Base-by-base conservation (phyloP, 64 coral and sea anemone genomes). In the Montipora capricornis region DNA sequence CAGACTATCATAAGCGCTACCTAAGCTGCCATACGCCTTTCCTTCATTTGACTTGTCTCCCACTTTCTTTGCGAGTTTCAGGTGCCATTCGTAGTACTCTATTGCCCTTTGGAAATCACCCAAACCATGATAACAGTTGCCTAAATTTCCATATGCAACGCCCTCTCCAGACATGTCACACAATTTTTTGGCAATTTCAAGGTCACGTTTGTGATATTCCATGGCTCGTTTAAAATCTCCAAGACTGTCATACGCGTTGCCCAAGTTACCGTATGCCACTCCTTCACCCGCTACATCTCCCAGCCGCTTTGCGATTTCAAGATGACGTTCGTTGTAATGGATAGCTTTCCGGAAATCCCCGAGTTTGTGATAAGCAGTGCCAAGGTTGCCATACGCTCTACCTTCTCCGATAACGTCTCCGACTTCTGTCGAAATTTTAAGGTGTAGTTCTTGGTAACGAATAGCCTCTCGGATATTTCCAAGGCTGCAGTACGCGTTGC, bases 381-480 rank as follows among this genome's bases (percentile, higher is more conserved):
- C 75, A 3, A 78, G 75, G 49, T 77, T 48, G 6, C 8, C 14
- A 49, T 77, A 47, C 7, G 75, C 4, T 1, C 2, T 77, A 2
- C 75, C 75, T 4, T 48, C 75, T 15, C 16, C 61, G 10, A 11
- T 1, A 14, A 16, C 75, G 19, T 88, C 17, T 22, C 85, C 85
- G 47, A 57, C 22, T 53, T 88, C 70, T 20, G 75, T 51, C 5
- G 13, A 47, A 26, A 88, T 75, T 16, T 22, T n/a, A 17, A 88
- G 70, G 19, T 5, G 5, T 17, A 17, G 17, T 75, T 75, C 69
- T 52, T 88, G 70, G 69, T 68, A 69, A 44, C 12, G 51, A 44
- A 85, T 68, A 11, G 82, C 82, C 20, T 68, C 37, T 29, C 44
- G 14, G 44, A 68, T 24, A 68, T 86, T 26, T 86, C 59, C 82